phyloP scores from a whole-genome alignment of 2,113 vertebrate genomes.

The Empidonax traillii region DNA sequence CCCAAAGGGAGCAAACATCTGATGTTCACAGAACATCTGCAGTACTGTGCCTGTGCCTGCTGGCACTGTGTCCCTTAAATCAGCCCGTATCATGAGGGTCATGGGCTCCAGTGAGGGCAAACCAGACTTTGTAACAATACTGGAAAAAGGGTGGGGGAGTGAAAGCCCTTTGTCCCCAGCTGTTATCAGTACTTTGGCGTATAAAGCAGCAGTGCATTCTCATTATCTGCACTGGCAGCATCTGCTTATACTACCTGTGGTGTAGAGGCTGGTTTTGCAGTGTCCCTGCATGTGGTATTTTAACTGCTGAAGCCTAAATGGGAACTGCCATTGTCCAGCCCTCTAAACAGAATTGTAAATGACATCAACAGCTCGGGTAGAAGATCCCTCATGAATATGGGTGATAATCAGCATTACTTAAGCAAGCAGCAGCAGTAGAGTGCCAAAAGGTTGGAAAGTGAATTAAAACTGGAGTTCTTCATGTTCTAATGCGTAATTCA shows the following conservation, averaged over 20 bases:
- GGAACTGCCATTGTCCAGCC: not conserved
- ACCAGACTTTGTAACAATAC: not conserved
- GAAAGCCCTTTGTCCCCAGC: not conserved
- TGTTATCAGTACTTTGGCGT: not conserved
- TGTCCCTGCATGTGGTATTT: accelerated
- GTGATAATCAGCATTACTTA: not conserved
- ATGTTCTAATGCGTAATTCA: not conserved
- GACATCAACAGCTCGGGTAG: not conserved
- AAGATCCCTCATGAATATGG: accelerated
- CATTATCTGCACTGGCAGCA: not conserved
- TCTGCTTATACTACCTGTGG: not conserved
- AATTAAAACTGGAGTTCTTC: not conserved
- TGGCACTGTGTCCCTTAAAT: not conserved
- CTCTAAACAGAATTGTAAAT: not conserved
- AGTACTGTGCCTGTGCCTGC: not conserved
- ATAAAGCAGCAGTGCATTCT: not conserved
- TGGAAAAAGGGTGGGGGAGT: not conserved
- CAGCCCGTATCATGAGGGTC: not conserved
- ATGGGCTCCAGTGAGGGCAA: not conserved
- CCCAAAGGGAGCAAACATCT: not conserved
- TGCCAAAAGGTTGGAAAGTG: not conserved
- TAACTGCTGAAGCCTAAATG: not conserved
- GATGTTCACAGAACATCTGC: not conserved
- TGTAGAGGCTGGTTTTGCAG: not conserved
- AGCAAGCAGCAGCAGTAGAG: not conserved